A percentile compares a stretch with the other conserved stretches of the same genome.
Evolutionary conservation across 1,140 invertebrate genomes (phyloP).

Genomic region (Apocrypta bakeri): DNA sequence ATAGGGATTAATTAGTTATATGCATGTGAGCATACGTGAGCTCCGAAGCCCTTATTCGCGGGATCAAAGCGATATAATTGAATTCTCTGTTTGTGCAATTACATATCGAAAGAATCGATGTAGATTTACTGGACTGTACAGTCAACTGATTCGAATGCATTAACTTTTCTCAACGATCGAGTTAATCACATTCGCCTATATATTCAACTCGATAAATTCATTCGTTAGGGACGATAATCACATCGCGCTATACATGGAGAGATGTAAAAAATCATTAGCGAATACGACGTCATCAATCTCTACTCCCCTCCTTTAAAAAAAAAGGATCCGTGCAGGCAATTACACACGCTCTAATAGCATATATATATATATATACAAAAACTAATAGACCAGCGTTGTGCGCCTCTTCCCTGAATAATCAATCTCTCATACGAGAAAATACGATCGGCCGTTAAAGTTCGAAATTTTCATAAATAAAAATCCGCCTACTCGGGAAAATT

Average conservation of each 20-base stretch:
- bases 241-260: no score
- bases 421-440: not conserved
- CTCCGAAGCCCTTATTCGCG: no score
- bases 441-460: not conserved
- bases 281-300: not conserved
- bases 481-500: no score
- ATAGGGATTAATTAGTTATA: no score
- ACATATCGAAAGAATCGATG: not conserved
- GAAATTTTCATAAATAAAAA: slow-evolving; percentile 3
- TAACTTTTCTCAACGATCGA: no score
- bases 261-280: not conserved
- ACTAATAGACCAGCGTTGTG: not conserved
- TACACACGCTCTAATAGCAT: not conserved
- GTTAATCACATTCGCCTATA: no score
- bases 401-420: not conserved
- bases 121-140: not conserved
- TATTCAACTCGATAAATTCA: no score
- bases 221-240: no score
- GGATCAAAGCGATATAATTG: not conserved
- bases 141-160: no score
- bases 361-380: not conserved
- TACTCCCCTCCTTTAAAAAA: no score
- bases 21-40: no score
- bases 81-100: not conserved
- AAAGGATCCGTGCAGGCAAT: no score